Evolutionary conservation across 2,113 vertebrate genomes (phyloP).

Genomic region (Litocranius walleri): DNA sequence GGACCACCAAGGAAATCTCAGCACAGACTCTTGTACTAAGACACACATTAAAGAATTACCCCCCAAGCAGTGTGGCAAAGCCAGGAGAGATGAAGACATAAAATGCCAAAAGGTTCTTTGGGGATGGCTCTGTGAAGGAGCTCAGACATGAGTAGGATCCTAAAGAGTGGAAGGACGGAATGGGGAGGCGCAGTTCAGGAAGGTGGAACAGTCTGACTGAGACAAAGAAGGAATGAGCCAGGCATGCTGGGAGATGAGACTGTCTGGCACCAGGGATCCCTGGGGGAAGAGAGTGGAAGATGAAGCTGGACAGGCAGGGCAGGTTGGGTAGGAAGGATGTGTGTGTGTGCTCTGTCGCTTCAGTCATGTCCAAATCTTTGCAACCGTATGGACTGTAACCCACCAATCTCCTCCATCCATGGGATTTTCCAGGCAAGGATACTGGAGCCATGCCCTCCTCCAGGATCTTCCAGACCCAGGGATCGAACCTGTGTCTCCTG

Average conservation of each 20-base stretch:
- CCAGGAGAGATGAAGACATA: conserved; percentile 16
- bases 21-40: neutral
- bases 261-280: neutral
- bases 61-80: neutral
- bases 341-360: neutral
- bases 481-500: neutral
- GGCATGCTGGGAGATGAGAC: neutral
- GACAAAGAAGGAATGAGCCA: neutral
- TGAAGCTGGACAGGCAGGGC: neutral
- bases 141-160: neutral
- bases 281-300: neutral
- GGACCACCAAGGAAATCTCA: neutral
- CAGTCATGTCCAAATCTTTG: neutral
- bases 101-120: neutral
- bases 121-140: neutral
- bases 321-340: neutral
- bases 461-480: neutral
- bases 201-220: neutral
- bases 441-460: neutral
- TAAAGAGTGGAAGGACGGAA: neutral
- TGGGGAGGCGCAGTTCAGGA: neutral
- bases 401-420: neutral
- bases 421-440: neutral
- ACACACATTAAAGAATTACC: neutral
- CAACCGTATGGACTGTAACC: neutral